These are phyloP conservation scores for Syngnathoides biaculeatus DNA, from an alignment of 2,113 vertebrate genomes.

Conservation along the genomic window DNA sequence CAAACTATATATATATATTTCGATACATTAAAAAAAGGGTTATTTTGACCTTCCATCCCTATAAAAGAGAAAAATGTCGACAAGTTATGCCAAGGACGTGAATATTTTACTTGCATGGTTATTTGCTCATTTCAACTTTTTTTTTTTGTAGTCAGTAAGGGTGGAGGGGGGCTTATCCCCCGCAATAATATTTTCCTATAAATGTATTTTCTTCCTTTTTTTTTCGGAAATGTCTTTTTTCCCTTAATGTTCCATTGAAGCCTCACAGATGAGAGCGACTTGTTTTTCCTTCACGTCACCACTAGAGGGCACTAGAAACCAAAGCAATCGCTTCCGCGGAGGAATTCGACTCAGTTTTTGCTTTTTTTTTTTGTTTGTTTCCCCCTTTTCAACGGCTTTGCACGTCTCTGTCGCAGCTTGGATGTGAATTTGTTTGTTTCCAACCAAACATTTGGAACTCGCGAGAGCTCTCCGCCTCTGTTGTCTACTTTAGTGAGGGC, in stretches of 20 bases:
- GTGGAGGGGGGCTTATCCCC: too few species aligned
- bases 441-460: constrained; percentile 47
- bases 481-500: constrained; percentile 53
- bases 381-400: constrained; percentile 48
- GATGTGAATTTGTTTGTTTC: constrained; percentile 38
- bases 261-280: neutral
- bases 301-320: constrained; percentile 77
- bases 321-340: constrained; percentile 44
- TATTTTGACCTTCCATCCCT: neutral
- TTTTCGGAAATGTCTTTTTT: constrained; percentile 49
- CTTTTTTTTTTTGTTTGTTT: constrained; percentile 32
- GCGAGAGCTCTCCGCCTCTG: constrained; percentile 10
- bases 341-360: too few species aligned
- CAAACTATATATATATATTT: neutral
- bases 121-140: too few species aligned
- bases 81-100: neutral
- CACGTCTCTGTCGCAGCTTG: constrained; percentile 46
- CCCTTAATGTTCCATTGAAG: neutral
- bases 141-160: too few species aligned
- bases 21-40: neutral
- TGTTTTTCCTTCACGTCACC: constrained; percentile 31
- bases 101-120: neutral
- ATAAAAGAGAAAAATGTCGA: neutral
- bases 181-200: neutral
- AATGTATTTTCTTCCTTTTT: neutral